Evolutionary conservation across 2,888 invertebrate species (phyloP).

Genomic region (Caenorhabditis sp.): DNA sequence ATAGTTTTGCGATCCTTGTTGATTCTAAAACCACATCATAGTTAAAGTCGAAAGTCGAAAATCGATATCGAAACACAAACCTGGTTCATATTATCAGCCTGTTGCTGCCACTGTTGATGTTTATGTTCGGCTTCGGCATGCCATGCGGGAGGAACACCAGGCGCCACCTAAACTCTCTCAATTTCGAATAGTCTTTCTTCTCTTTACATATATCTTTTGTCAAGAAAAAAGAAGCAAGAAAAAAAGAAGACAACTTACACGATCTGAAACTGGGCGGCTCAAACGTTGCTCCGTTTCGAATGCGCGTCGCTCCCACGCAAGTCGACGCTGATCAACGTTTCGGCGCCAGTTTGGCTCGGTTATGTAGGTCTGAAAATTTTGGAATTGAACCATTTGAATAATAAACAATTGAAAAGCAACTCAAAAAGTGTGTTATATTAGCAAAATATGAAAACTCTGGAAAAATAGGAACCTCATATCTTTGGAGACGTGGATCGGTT

Average conservation of each 20-base stretch:
- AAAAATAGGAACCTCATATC: conserved; percentile 35
- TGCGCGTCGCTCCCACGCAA: conserved; percentile 64
- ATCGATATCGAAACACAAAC: conserved; percentile 6
- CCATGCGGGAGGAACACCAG: conserved; percentile 61
- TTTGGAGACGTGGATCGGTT: conserved; percentile 54
- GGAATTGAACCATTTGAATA: neutral
- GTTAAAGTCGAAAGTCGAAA: conserved; percentile 8
- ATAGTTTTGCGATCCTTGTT: neutral
- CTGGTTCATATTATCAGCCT: conserved; percentile 52
- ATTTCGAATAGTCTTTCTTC: conserved; percentile 10
- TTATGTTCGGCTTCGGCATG: conserved; percentile 52
- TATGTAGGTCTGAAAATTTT: conserved; percentile 56
- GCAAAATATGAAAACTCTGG: neutral
- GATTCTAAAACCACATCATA: neutral
- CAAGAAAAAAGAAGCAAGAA: neutral
- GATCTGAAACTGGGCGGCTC: conserved; percentile 60
- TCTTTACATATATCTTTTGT: neutral
- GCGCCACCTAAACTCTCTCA: conserved; percentile 42
- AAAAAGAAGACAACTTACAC: conserved; percentile 40
- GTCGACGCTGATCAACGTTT: conserved; percentile 58
- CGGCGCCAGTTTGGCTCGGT: conserved; percentile 67
- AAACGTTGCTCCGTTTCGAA: conserved; percentile 58
- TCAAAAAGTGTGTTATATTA: too few relatives aligned
- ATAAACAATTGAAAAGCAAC: neutral
- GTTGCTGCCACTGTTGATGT: conserved; percentile 63